Percentiles rank a stretch among this genome's conserved stretches.
Conservation (phyloP, 2,113 vertebrate genomes). For the Hippocampus barbouri region DNA sequence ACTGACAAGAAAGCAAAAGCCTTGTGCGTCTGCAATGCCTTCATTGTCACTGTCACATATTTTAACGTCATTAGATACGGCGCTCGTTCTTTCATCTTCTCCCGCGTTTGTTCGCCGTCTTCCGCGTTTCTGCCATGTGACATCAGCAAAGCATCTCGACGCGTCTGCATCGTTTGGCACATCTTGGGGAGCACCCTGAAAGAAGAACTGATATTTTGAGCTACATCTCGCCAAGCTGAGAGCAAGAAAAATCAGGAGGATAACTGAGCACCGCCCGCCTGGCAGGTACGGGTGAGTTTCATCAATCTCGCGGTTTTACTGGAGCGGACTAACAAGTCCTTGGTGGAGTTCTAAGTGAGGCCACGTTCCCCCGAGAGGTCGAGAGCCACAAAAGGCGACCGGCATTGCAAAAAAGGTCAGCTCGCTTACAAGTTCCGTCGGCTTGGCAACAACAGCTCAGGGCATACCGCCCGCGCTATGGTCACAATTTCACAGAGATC, state of each 20-base stretch:
- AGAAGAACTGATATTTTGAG: background rate
- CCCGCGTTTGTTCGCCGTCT: too few relatives aligned
- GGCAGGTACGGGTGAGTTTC: background rate
- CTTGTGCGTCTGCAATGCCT: too few relatives aligned
- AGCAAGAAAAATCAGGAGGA: background rate
- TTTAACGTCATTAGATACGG: too few relatives aligned
- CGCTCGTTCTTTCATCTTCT: too few relatives aligned
- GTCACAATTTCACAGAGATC: background rate
- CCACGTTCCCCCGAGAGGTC: conserved; percentile 19
- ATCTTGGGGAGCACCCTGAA: background rate
- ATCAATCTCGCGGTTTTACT: background rate
- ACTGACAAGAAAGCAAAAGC: too few relatives aligned
- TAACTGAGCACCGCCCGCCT: background rate
- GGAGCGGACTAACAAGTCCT: conserved; percentile 23
- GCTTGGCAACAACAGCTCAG: conserved; percentile 5
- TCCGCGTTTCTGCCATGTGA: too few relatives aligned
- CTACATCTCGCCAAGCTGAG: background rate
- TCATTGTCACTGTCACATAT: too few relatives aligned
- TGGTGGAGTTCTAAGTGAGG: conserved; percentile 15
- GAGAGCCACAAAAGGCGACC: conserved; percentile 39
- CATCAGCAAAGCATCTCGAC: too few relatives aligned
- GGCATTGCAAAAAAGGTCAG: conserved; percentile 26
- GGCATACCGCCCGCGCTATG: conserved; percentile 4
- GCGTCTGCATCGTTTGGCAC: background rate
- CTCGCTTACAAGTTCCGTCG: conserved; percentile 10